Evolutionary conservation across 2,113 vertebrate genomes (phyloP), one percentile per base, ranked within the genome.

Genomic region (Butorides virescens): DNA sequence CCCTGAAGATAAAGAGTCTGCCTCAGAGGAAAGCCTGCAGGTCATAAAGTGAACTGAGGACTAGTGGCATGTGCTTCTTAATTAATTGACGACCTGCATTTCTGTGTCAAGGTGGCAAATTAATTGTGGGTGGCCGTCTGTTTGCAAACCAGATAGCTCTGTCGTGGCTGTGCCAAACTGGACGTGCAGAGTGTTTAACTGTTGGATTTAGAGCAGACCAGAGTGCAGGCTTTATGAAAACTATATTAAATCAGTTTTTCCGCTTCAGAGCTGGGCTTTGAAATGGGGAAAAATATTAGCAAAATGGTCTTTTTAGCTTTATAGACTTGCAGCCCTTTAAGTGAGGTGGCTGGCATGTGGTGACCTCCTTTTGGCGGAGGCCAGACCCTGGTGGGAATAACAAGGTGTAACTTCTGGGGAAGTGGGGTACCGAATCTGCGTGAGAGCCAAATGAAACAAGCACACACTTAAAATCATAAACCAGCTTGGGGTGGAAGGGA

Each of bases 51-150:
- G 82, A 81, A 21, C 91, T 82, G 87, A 74, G 78, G 73, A 92
- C 67, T 37, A 59, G 89, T 32, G 66, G 59, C 55, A 16, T 77
- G 84, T 84, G 74, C 14, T 49, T 92, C 89, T 93, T 94, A 94
- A 96, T 96, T 91, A 97, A 94, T 76, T 93, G 93, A 75, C 85
- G 94, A 78, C 91, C 82, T 93, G 72, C 39, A 25, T 95, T 95
- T 95, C 82, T 88, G 29, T 85, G 68, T 95, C 87, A 93, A 87
- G 89, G 97, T 93, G 89, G 76, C 76, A 97, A 78, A 95, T 96
- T 75, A 96, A 92, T 92, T 93, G 92, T 78, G 89, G 89, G 73
- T 85, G 86, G 91, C 86, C 34, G 75, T 77, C 93, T 97, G 87
- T 84, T 89, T 93, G 92, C 88, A 90, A 81, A 88, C 65, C 49